These are phyloP conservation scores for Schlechtendalia chinensis DNA, from an alignment of 1,140 invertebrate genomes.

Conservation along the genomic window DNA sequence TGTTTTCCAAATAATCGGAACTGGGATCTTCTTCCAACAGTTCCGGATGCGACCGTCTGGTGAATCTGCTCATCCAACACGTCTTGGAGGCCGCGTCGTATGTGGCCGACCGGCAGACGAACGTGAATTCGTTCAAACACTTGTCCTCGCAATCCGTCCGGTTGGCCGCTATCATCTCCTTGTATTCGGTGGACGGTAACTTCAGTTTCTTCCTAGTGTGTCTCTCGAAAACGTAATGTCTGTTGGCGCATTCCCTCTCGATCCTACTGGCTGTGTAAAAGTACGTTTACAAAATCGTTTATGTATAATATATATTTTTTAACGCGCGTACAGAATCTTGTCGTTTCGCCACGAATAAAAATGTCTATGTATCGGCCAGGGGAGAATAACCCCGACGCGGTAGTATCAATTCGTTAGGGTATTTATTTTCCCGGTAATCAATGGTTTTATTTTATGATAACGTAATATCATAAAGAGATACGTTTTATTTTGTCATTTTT, in stretches of 20 bases:
- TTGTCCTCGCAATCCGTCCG: constrained; percentile 85
- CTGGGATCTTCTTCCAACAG: constrained; percentile 79
- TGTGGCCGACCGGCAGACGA: constrained; percentile 81
- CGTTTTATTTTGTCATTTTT: too few relatives aligned
- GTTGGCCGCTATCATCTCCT: constrained; percentile 76
- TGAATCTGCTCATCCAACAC: constrained; percentile 78
- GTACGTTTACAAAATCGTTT: not conserved
- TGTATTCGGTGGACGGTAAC: constrained; percentile 72
- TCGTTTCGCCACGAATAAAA: too few relatives aligned
- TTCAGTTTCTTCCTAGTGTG: constrained; percentile 80
- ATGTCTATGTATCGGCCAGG: too few relatives aligned
- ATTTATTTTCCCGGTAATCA: too few relatives aligned
- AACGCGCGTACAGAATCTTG: too few relatives aligned
- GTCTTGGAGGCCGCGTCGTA: constrained; percentile 73
- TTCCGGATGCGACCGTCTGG: constrained; percentile 78
- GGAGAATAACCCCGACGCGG: too few relatives aligned
- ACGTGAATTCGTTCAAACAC: constrained; percentile 83
- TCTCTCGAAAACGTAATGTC: constrained; percentile 82
- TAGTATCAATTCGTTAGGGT: too few relatives aligned
- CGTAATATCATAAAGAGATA: too few relatives aligned
- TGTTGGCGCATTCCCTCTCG: constrained; percentile 80
- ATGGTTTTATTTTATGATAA: too few relatives aligned
- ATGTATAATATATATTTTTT: too few relatives aligned
- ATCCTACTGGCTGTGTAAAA: constrained; percentile 70
- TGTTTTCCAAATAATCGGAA: constrained; percentile 87